These are phyloP conservation scores for Latrodectus elegans DNA, from an alignment of 2,888 invertebrate species.

Conservation along the genomic window DNA sequence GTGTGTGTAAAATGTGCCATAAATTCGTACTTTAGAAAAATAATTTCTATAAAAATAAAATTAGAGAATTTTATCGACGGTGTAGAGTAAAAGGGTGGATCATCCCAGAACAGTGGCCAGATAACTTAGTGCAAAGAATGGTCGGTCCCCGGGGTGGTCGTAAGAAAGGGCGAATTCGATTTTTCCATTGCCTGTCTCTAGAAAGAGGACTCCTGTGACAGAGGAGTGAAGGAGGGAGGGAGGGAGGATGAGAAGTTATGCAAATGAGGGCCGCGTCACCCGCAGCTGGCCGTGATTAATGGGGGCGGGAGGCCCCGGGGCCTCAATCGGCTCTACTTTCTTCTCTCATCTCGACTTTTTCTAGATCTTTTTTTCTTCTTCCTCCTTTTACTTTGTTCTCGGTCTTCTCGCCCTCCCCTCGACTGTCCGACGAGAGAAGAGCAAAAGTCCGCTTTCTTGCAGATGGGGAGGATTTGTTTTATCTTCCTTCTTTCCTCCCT, in stretches of 20 bases:
- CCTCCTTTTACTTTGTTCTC: background rate
- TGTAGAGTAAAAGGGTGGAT: too few relatives aligned
- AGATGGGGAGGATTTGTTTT: conserved; percentile 33
- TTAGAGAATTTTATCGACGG: too few relatives aligned
- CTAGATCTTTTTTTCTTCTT: background rate
- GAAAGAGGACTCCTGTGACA: conserved; percentile 51
- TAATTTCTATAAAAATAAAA: too few relatives aligned
- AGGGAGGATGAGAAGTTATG: conserved; percentile 42
- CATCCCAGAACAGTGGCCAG: background rate
- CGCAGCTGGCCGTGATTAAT: conserved; percentile 66
- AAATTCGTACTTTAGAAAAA: too few relatives aligned
- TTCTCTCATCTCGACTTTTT: conserved; percentile 7
- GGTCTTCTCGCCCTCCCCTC: background rate
- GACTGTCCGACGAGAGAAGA: conserved; percentile 27
- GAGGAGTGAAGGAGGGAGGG: background rate
- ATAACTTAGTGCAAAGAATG: conserved; percentile 22
- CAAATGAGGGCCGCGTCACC: conserved; percentile 67
- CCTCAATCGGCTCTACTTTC: conserved; percentile 44
- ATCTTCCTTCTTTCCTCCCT: conserved; percentile 10
- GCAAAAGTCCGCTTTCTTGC: conserved; percentile 30
- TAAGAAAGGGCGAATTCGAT: conserved; percentile 37
- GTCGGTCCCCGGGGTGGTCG: conserved; percentile 24
- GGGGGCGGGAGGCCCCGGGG: conserved; percentile 52
- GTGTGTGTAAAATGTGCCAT: too few relatives aligned
- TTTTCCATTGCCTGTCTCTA: conserved; percentile 51